These are phyloP conservation scores for Sussaba pulchella DNA, from an alignment of 2,888 invertebrate species.

Conservation along the genomic window DNA sequence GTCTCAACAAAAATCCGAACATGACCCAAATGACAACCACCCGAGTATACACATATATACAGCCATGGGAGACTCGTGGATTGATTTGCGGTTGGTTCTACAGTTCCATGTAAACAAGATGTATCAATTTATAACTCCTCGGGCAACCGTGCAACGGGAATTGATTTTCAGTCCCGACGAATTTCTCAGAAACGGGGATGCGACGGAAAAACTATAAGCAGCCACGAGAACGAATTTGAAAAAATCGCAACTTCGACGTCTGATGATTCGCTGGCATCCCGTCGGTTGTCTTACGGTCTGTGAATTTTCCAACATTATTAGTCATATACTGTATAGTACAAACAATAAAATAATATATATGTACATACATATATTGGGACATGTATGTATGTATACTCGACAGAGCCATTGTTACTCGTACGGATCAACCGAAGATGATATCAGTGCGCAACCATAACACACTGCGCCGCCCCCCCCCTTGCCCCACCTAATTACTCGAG, in stretches of 20 bases:
- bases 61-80: neutral
- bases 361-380: neutral
- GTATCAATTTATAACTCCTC: slow-evolving; percentile 17
- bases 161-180: neutral
- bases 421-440: slow-evolving; percentile 52
- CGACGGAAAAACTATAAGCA: no score
- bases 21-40: no score
- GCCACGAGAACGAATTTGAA: no score
- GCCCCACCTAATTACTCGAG: slow-evolving; percentile 67
- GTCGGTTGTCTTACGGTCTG: slow-evolving; percentile 55
- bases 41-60: no score
- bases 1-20: no score
- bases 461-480: neutral
- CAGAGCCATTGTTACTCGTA: slow-evolving; percentile 2
- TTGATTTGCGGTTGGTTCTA: slow-evolving; percentile 55
- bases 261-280: slow-evolving; percentile 49
- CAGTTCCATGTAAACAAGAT: slow-evolving; percentile 44
- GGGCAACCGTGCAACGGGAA: slow-evolving; percentile 4
- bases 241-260: slow-evolving; percentile 59
- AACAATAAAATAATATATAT: no score
- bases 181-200: no score
- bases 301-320: slow-evolving; percentile 24
- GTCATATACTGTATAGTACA: no score
- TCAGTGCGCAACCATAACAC: slow-evolving; percentile 61
- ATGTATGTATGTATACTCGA: neutral